Evolutionary conservation across 2,113 vertebrate genomes (phyloP).

Genomic region (Clupea harengus): DNA sequence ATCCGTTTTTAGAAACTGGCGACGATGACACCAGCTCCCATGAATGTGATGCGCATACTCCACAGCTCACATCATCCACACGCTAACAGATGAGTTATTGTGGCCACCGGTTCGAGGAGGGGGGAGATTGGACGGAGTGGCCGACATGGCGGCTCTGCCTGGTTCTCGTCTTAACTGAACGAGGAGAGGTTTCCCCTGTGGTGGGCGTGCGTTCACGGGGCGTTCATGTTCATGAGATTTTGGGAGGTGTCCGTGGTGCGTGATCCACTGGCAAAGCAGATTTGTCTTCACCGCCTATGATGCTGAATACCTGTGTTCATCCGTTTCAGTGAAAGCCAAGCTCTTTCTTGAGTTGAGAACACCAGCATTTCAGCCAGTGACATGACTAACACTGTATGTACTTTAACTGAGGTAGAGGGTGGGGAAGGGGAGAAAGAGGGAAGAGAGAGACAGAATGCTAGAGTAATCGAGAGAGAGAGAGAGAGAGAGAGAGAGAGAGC

Average conservation of each 20-base stretch:
- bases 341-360: neutral
- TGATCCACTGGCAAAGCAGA: neutral
- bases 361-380: neutral
- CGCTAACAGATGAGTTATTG: constrained; percentile 73
- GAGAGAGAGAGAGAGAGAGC: neutral
- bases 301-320: neutral
- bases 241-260: neutral
- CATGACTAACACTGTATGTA: neutral
- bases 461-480: constrained; percentile 10
- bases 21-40: constrained; percentile 68
- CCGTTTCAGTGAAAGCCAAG: neutral
- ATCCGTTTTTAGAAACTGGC: constrained; percentile 61
- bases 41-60: constrained; percentile 62
- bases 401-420: neutral
- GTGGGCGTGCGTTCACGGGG: neutral
- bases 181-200: neutral
- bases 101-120: constrained; percentile 38
- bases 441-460: neutral
- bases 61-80: constrained; percentile 61
- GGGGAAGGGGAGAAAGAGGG: neutral
- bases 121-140: neutral
- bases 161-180: neutral
- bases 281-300: constrained; percentile 6
- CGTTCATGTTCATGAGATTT: neutral
- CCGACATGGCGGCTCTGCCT: neutral